Evolutionary conservation across 2,113 vertebrate species (phyloP), one percentile per base, ranked within the genome.

Genomic region (Lasiurus cinereus): DNA sequence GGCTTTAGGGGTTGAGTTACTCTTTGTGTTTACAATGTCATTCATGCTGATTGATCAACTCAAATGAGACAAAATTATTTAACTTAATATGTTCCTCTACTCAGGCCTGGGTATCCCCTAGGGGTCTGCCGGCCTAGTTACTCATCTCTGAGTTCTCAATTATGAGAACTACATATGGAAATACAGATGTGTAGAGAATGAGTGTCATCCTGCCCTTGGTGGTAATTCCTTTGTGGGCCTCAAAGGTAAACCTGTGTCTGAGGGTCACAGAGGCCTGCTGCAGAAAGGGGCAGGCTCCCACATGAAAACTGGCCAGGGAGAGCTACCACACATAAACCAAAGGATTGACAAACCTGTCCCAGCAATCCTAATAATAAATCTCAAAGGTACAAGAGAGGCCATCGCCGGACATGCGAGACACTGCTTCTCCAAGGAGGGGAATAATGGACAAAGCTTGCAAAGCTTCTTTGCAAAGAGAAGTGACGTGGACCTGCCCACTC

Each of bases 301-400:
- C 21, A 15, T n/a, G 46, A 52, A 94, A 90, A 77, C 9, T 64
- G 70, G 16, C 64, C 64, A 83, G 83, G 33, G 48, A 74, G 39
- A 87, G 31, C 54, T 67, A 77, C 73, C 62, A 73, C 15, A 31
- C 52, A 31, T 59, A 88, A 77, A 83, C 67, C 54, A 62, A 62
- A 95, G n/a, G 79, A 69, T 2, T 77, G 50, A 83, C 54, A 31
- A 48, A 27, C 27, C 22, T 15, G 3, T 56, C 64, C 56, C 70
- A 64, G 56, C 43, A 84, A 64, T 33, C 43, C 86, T 83, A 48
- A 83, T 43, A 67, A 46, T n/a, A 64, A 82, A 73, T 72, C 73
- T 89, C 33, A 91, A 89, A 90, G 21, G 33, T 39, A 74, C n/a
- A 54, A 77, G 33, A 54, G 3, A 94, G 48, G n/a, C 74, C 70